These are phyloP conservation scores for Epizoanthus rinbou DNA, from an alignment of 92 coral and sea anemone species.

Conservation along the genomic window DNA sequence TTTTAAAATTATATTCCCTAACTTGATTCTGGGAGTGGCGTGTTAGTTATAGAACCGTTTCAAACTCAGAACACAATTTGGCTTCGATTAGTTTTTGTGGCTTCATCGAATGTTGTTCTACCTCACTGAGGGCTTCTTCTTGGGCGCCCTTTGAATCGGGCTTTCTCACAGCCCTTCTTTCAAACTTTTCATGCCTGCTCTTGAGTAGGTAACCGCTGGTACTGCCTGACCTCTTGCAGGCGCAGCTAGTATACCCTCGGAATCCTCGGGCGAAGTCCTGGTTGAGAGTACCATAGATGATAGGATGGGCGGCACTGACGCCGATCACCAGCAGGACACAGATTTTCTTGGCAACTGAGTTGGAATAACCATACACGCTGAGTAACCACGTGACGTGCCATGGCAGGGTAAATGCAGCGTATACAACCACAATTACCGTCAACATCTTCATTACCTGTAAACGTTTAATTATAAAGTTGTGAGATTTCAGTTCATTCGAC, in stretches of 20 bases:
- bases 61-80: no score
- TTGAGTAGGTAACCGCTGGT: not conserved
- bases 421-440: slow-evolving; percentile 76
- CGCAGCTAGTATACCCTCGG: slow-evolving; percentile 38
- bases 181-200: not conserved
- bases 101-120: not conserved
- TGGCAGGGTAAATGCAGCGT: slow-evolving; percentile 78
- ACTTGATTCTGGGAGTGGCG: no score
- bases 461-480: not conserved
- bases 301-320: slow-evolving; percentile 89
- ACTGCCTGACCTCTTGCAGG: not conserved
- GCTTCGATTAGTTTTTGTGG: no score
- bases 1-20: no score
- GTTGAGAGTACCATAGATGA: slow-evolving; percentile 83
- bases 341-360: slow-evolving; percentile 86
- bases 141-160: not conserved
- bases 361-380: slow-evolving; percentile 78
- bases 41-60: no score
- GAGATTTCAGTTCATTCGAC: no score
- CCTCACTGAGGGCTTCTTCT: no score
- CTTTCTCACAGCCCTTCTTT: not conserved
- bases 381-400: slow-evolving; percentile 91
- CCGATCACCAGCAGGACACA: slow-evolving; percentile 85
- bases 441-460: slow-evolving; percentile 80
- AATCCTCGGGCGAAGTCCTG: slow-evolving; percentile 80